Conservation (phyloP, 2,797 vertebrate genomes). For the Vireo griseus region DNA sequence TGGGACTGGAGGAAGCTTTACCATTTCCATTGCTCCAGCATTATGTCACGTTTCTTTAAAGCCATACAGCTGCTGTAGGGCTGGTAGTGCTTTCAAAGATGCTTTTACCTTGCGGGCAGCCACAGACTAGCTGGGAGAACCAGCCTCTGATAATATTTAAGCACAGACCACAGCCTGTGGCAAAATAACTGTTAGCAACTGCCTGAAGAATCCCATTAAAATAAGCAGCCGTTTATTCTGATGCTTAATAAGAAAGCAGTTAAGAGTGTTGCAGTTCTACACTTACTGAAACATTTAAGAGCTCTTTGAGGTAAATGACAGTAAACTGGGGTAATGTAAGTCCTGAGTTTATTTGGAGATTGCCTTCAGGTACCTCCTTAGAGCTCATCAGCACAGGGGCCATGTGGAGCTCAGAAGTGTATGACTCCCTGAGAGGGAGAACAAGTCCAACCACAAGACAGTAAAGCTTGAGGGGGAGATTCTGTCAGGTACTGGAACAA, state of each 20-base stretch:
- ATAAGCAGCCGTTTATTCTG: neutral
- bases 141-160: neutral
- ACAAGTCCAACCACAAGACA: neutral
- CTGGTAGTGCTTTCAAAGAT: neutral
- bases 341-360: neutral
- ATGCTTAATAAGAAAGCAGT: neutral
- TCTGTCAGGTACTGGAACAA: neutral
- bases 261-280: neutral
- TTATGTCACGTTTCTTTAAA: neutral
- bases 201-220: neutral
- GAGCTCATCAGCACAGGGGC: conserved; percentile 68
- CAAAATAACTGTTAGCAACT: neutral
- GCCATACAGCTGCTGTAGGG: neutral
- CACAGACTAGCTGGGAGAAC: neutral
- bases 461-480: too few species aligned
- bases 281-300: neutral
- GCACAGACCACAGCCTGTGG: neutral
- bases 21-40: neutral
- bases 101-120: neutral
- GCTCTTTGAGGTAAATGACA: neutral
- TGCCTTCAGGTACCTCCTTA: conserved; percentile 53
- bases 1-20: neutral
- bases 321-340: neutral
- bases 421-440: conserved; percentile 56
- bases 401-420: conserved; percentile 68